Conservation (phyloP, 1,140 invertebrate genomes). For the Ectropis grisescens region DNA sequence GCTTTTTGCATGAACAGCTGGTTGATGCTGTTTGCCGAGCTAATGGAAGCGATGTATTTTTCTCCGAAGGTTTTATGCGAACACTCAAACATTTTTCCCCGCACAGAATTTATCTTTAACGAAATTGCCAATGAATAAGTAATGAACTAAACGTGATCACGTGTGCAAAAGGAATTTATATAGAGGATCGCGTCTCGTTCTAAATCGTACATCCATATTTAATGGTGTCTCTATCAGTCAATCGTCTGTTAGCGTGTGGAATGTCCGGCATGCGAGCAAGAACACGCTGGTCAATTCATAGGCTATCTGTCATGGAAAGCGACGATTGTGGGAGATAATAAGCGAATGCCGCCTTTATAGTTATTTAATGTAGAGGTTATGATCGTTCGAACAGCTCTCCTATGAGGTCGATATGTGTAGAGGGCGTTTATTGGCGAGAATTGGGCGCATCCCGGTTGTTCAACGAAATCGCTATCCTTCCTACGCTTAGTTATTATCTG, state of each 20-base stretch:
- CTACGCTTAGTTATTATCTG: slow-evolving; percentile 35
- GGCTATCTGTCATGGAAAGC: slow-evolving; percentile 19
- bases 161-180: too few species aligned
- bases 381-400: slow-evolving; percentile 23
- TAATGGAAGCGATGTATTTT: too few species aligned
- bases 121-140: too few species aligned
- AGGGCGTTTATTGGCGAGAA: slow-evolving; percentile 60
- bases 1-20: too few species aligned
- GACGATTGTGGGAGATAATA: slow-evolving; percentile 22
- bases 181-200: too few species aligned
- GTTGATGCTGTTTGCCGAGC: too few species aligned
- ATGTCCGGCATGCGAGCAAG: slow-evolving; percentile 23
- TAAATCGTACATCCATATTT: slow-evolving; percentile 24
- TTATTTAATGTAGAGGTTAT: slow-evolving; percentile 24
- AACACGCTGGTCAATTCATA: slow-evolving; percentile 41
- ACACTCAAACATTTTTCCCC: too few species aligned
- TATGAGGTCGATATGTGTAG: slow-evolving; percentile 38
- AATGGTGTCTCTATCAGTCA: slow-evolving; percentile 22
- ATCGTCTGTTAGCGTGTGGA: slow-evolving; percentile 21
- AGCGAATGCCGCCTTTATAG: slow-evolving; percentile 30
- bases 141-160: too few species aligned
- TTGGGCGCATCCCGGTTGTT: slow-evolving; percentile 63
- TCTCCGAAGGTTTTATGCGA: too few species aligned
- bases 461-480: slow-evolving; percentile 54
- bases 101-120: too few species aligned